Percentiles rank a stretch among this genome's conserved stretches.
Conservation (phyloP, 2,888 invertebrate species). For the Rosalia funebris region DNA sequence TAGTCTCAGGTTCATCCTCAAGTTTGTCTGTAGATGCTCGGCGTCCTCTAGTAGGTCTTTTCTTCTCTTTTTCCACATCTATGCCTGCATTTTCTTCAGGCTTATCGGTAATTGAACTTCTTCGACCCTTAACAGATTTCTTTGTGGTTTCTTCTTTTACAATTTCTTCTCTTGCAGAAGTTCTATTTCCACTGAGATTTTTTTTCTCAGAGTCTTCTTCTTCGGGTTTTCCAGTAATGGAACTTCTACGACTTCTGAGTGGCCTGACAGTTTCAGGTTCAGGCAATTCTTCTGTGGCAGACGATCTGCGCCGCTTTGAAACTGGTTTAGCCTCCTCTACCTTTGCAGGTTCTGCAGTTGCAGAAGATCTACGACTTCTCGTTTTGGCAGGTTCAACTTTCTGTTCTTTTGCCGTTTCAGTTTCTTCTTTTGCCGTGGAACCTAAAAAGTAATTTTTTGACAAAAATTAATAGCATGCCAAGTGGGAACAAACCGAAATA, state of each 20-base stretch:
- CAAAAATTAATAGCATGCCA: neutral
- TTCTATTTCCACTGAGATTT: constrained; percentile 30
- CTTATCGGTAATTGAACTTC: constrained; percentile 30
- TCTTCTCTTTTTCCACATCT: constrained; percentile 10
- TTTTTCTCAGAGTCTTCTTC: constrained; percentile 26
- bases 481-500: neutral
- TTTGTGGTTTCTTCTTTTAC: constrained; percentile 30
- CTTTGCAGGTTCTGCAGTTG: constrained; percentile 21
- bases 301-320: constrained; percentile 26
- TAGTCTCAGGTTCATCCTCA: constrained; percentile 25
- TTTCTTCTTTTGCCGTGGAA: constrained; percentile 36
- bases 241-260: constrained; percentile 25
- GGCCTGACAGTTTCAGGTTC: constrained; percentile 24
- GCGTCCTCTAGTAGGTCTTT: constrained; percentile 34
- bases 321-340: neutral
- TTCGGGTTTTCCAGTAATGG: constrained; percentile 22
- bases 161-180: constrained; percentile 26
- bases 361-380: constrained; percentile 30
- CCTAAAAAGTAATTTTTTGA: constrained; percentile 30
- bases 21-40: constrained; percentile 36
- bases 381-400: constrained; percentile 32
- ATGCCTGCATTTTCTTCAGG: constrained; percentile 20
- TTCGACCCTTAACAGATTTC: constrained; percentile 35
- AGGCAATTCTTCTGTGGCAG: constrained; percentile 17
- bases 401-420: too few relatives aligned